Percentiles rank a stretch among this genome's conserved stretches.
Evolutionary conservation across 2,797 vertebrate genomes (phyloP).

Genomic region (Gobio occitaniae): DNA sequence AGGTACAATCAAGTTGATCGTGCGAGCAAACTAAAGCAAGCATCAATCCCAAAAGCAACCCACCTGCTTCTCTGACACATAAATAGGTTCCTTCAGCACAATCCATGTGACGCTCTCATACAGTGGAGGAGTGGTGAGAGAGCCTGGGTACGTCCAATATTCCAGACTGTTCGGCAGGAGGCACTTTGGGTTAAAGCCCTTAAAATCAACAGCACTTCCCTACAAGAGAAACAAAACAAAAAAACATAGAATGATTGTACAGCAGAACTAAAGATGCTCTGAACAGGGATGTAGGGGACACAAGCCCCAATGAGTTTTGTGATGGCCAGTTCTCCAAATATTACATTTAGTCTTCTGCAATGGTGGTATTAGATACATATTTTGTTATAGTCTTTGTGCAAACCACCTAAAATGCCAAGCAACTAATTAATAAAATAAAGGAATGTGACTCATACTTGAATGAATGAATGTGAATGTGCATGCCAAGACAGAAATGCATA

Average conservation of each 20-base stretch:
- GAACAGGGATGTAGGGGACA: neutral
- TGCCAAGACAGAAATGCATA: neutral
- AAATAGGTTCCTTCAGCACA: slow-evolving; percentile 88
- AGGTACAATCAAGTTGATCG: neutral
- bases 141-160: slow-evolving; percentile 95
- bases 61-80: slow-evolving; percentile 93
- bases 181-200: slow-evolving; percentile 91
- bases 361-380: neutral
- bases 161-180: slow-evolving; percentile 88
- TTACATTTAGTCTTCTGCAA: neutral
- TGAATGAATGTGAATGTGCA: too few relatives aligned
- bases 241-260: neutral
- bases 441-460: neutral
- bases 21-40: neutral
- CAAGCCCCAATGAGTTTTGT: too few relatives aligned
- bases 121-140: slow-evolving; percentile 93
- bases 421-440: too few relatives aligned
- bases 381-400: neutral
- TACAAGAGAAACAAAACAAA: slow-evolving; percentile 60
- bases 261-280: neutral
- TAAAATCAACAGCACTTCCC: slow-evolving; percentile 88
- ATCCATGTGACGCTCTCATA: slow-evolving; percentile 95
- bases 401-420: neutral
- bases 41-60: slow-evolving; percentile 43
- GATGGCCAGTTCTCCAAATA: neutral